Evolutionary conservation across 1,140 invertebrate genomes (phyloP).

Genomic region (Belonocnema kinseyi): DNA sequence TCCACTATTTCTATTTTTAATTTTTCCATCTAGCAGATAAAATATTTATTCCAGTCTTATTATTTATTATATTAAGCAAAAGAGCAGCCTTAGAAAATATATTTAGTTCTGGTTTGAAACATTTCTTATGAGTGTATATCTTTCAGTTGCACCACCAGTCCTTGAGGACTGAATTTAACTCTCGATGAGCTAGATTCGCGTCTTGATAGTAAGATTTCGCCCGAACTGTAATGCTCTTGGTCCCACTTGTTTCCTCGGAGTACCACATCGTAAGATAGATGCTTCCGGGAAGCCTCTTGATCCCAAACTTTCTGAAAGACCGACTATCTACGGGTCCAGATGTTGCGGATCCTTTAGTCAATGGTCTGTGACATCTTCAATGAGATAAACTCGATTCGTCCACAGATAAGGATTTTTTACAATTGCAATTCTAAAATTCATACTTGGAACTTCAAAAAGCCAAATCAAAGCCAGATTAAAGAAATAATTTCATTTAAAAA

Average conservation of each 20-base stretch:
- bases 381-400: constrained; percentile 44
- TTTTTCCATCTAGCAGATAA: too few relatives aligned
- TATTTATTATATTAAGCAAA: too few relatives aligned
- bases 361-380: constrained; percentile 61
- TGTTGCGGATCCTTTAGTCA: constrained; percentile 56
- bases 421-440: not conserved
- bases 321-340: constrained; percentile 62
- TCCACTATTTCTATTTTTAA: too few relatives aligned
- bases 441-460: not conserved
- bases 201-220: constrained; percentile 11
- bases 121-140: not conserved
- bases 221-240: constrained; percentile 24
- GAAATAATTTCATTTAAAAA: too few relatives aligned
- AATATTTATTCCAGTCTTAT: too few relatives aligned
- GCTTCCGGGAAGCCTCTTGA: constrained; percentile 61
- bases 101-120: not conserved
- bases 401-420: constrained; percentile 47
- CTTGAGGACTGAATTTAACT: constrained; percentile 31
- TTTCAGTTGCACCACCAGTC: not conserved
- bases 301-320: constrained; percentile 51
- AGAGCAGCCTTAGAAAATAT: not conserved
- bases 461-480: too few relatives aligned
- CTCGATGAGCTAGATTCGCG: constrained; percentile 23
- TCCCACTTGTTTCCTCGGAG: constrained; percentile 39
- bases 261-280: constrained; percentile 55